A percentile compares a stretch with the other conserved stretches of the same genome.
Conservation (phyloP, 2,797 vertebrate genomes). For the Lateolabrax maculatus region DNA sequence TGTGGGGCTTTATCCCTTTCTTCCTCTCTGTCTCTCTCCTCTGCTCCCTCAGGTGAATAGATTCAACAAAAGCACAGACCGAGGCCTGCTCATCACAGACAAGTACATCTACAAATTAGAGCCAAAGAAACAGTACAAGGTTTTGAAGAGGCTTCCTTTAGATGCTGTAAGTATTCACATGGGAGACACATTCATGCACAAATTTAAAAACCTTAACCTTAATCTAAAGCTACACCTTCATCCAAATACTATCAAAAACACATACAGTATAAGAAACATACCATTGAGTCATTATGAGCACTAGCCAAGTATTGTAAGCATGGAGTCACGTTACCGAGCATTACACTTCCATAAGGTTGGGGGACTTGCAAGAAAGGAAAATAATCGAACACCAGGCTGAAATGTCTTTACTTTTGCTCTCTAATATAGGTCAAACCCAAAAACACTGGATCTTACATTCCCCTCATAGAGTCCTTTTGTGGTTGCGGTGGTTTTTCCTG, state of each 20-base stretch:
- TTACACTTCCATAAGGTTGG: neutral
- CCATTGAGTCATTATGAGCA: no score
- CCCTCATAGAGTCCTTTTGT: neutral
- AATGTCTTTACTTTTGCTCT: neutral
- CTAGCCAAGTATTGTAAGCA: neutral
- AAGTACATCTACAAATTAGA: slow-evolving; percentile 93
- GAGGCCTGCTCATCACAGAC: slow-evolving; percentile 91
- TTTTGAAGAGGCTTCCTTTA: slow-evolving; percentile 88
- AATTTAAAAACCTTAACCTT: slow-evolving; percentile 1
- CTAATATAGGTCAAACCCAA: neutral
- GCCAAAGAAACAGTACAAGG: slow-evolving; percentile 88
- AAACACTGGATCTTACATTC: neutral
- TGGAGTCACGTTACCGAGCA: neutral
- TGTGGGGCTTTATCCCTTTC: neutral
- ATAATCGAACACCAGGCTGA: neutral
- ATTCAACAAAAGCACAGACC: slow-evolving; percentile 91
- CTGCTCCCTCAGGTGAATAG: slow-evolving; percentile 86
- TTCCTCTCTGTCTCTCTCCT: neutral
- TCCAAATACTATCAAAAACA: neutral
- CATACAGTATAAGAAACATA: neutral
- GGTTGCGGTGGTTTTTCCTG: neutral
- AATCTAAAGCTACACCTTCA: neutral
- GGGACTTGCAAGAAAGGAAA: neutral
- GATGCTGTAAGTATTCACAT: slow-evolving; percentile 84
- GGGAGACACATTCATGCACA: neutral